A percentile compares a stretch with the other conserved stretches of the same genome.
These are phyloP conservation scores for Anastatus disparis DNA, from an alignment of 1,140 invertebrate genomes.

Conservation along the genomic window DNA sequence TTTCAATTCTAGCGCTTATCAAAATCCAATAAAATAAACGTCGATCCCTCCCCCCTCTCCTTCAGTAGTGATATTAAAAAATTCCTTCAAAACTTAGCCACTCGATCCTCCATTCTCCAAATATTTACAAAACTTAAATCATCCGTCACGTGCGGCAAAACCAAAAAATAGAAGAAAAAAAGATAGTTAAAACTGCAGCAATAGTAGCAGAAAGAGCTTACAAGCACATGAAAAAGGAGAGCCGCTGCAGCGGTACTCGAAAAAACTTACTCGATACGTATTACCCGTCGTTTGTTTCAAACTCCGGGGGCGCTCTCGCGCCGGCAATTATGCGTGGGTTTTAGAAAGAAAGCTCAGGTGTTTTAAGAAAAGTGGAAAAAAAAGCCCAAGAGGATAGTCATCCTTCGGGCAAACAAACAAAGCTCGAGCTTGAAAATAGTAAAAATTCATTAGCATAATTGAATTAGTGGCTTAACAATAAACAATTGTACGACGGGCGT, in stretches of 20 bases:
- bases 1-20: background rate
- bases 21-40: background rate
- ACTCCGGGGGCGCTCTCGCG: background rate
- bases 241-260: background rate
- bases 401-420: background rate
- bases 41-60: no score
- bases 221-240: background rate
- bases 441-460: conserved; percentile 29
- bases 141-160: no score
- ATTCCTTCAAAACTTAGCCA: background rate
- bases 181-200: no score
- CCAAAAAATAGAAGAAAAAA: no score
- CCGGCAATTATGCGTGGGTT: background rate
- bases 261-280: background rate
- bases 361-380: background rate
- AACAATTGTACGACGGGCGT: no score
- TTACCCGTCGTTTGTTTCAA: background rate
- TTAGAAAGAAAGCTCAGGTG: conserved; percentile 34
- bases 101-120: background rate
- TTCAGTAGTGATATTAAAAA: background rate
- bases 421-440: background rate
- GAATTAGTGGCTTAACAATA: no score
- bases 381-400: background rate
- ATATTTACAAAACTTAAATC: no score
- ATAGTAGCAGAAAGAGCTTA: no score